Evolutionary conservation across 2,113 vertebrate species (phyloP), one percentile per base, ranked within the genome.

Genomic region (Amazona vittata): DNA sequence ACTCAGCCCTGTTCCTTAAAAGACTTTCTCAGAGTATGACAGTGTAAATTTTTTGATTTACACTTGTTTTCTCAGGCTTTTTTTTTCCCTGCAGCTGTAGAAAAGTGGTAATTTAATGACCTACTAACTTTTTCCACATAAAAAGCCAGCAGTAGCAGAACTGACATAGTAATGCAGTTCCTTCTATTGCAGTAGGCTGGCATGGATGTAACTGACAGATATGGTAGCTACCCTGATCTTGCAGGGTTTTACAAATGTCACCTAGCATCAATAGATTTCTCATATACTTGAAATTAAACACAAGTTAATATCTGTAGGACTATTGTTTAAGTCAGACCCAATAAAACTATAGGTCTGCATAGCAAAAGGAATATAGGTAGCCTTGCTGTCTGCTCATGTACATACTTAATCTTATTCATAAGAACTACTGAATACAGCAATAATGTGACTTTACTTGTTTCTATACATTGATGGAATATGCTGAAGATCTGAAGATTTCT

Each of bases 91-190:
- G 41, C 55, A 77, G 59, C 63, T 83, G 35, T 1, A 69, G 49
- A 55, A 37, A 43, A n/a, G 44, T 24, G 21, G 35, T 55, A 86
- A 89, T 76, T 89, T 37, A 81, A 24, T 31, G 79, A 70, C 83
- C 55, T 92, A 60, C 50, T 81, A 75, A 90, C n/a, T 84, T 81
- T 94, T 96, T 86, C 60, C 83, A 49, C 41, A 68, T 81, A 76
- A 95, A 68, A 86, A 90, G 39, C 47, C 44, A 68, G 69, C 46
- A 69, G 44, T 24, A 86, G 80, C 6, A 83, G 19, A 87, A 75
- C 19, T 71, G 43, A 9, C 7, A 29, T 57, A 37, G 81, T 94
- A 77, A 63, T 5, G 2, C 59, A 86, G 31, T 86, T 70, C 12
- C 29, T 90, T 14, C 19, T 49, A 24, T 28, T 67, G 29, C 64